A percentile compares a stretch with the other conserved stretches of the same genome.
Evolutionary conservation across 2,113 vertebrate species (phyloP).

Genomic region (Anas platyrhynchos): DNA sequence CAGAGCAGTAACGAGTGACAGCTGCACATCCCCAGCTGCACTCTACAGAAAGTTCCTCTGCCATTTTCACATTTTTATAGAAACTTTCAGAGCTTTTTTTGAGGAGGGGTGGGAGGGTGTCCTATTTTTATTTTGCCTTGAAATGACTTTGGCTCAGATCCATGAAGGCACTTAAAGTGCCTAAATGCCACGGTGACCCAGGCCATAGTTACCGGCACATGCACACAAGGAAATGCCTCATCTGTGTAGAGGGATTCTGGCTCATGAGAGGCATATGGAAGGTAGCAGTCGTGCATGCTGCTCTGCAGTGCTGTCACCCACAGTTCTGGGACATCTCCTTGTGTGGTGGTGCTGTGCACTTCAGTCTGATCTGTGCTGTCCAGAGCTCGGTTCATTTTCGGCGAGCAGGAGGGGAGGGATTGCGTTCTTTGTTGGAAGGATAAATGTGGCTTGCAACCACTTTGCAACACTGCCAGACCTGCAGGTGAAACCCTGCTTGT

Average conservation of each 20-base stretch:
- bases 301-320: background rate
- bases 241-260: background rate
- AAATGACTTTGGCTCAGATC: slow-evolving; percentile 26
- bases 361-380: background rate
- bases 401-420: background rate
- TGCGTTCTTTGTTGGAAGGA: background rate
- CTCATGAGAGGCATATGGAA: background rate
- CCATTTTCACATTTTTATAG: slow-evolving; percentile 25
- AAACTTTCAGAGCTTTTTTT: slow-evolving; percentile 1
- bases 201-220: background rate
- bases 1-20: background rate
- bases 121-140: slow-evolving; percentile 18
- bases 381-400: background rate
- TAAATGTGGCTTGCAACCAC: slow-evolving; percentile 14
- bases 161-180: background rate
- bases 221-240: background rate
- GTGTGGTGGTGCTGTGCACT: background rate
- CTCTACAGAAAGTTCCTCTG: background rate
- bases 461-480: slow-evolving; percentile 19
- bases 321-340: background rate
- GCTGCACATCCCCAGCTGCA: background rate
- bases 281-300: background rate
- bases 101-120: background rate
- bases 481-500: slow-evolving; percentile 53
- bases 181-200: background rate